A percentile compares a stretch with the other conserved stretches of the same genome.
Conservation (phyloP, 1,140 invertebrate genomes). For the Phocides pigmalion region DNA sequence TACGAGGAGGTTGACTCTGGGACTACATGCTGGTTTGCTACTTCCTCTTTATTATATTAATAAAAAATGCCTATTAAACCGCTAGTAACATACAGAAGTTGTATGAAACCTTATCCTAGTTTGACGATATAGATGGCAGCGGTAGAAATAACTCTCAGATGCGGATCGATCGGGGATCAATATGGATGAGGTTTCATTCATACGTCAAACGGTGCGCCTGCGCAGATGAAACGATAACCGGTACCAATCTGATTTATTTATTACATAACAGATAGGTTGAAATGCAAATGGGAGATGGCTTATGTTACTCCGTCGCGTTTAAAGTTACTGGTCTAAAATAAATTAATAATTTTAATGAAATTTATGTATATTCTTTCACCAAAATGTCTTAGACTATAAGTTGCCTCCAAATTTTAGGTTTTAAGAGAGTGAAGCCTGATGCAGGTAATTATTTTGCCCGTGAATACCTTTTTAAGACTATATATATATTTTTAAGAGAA, state of each 20-base stretch:
- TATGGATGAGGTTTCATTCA: constrained; percentile 69
- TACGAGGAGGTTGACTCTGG: too few relatives aligned
- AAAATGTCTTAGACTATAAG: too few relatives aligned
- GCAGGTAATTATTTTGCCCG: too few relatives aligned
- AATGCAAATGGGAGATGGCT: constrained; percentile 25
- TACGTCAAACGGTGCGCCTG: constrained; percentile 46
- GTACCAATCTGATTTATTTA: constrained; percentile 21
- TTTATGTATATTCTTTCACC: too few relatives aligned
- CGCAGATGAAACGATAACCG: constrained; percentile 21
- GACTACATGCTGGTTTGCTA: too few relatives aligned
- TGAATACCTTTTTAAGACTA: too few relatives aligned
- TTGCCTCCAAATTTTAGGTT: too few relatives aligned
- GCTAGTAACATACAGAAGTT: not conserved
- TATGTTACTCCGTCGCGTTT: not conserved
- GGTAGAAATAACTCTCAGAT: constrained; percentile 22
- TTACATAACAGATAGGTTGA: constrained; percentile 23
- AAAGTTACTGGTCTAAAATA: not conserved
- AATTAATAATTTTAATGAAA: too few relatives aligned
- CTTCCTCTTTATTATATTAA: too few relatives aligned
- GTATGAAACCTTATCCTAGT: not conserved
- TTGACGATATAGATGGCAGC: not conserved
- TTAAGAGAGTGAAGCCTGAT: too few relatives aligned
- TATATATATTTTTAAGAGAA: too few relatives aligned
- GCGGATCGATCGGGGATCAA: constrained; percentile 50
- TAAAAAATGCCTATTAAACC: too few relatives aligned